Percentiles rank a stretch among this genome's conserved stretches.
Conservation (phyloP, 2,797 vertebrate species). For the Pipistrellus kuhlii region DNA sequence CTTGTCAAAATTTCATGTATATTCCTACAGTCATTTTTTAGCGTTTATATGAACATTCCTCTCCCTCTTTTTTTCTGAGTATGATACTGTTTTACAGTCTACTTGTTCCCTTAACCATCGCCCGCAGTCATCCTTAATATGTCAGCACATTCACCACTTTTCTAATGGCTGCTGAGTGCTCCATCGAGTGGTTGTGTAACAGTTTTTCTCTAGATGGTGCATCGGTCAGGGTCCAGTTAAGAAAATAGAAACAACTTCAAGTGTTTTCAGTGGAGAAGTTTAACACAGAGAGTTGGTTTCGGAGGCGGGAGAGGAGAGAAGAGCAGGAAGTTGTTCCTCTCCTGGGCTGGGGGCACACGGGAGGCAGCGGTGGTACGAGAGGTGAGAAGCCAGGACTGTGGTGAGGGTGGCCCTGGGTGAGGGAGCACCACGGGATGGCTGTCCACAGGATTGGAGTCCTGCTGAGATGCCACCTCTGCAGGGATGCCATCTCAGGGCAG, state of each 20-base stretch:
- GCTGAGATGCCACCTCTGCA: not conserved
- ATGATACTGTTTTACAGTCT: not conserved
- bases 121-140: not conserved
- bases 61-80: not conserved
- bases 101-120: not conserved
- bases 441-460: not conserved
- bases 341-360: too few relatives aligned
- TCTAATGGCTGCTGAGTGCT: not conserved
- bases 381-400: not conserved
- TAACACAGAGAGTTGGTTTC: not conserved
- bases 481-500: too few relatives aligned
- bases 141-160: not conserved
- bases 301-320: not conserved
- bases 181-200: not conserved
- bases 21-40: not conserved
- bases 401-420: not conserved
- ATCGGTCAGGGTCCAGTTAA: not conserved
- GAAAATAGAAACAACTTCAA: not conserved
- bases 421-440: fast-evolving
- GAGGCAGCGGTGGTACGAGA: too few relatives aligned
- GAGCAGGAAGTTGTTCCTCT: not conserved
- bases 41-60: not conserved
- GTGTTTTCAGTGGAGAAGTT: not conserved
- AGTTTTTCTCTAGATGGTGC: not conserved
- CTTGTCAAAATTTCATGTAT: not conserved